Conservation (phyloP, 35 echinoderm and acorn worm species). For the Amphiura filiformis region DNA sequence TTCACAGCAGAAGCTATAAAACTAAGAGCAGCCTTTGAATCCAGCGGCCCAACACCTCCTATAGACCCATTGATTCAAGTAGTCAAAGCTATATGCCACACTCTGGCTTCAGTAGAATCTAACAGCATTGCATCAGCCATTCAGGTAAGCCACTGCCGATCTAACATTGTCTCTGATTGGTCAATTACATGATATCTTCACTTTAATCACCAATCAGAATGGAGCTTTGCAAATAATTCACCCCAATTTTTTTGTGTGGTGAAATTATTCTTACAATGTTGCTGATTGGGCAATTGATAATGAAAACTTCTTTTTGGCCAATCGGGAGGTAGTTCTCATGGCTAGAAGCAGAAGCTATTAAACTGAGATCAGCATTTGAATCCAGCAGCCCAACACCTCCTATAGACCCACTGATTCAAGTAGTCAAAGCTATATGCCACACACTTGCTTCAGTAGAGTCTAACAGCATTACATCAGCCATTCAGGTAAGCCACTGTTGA, state of each 20-base stretch:
- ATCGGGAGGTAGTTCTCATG: too few relatives aligned
- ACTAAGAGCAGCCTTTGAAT: slow-evolving; percentile 55
- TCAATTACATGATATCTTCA: too few relatives aligned
- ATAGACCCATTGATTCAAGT: slow-evolving; percentile 69
- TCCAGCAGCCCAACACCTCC: slow-evolving; percentile 30
- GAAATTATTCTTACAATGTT: too few relatives aligned
- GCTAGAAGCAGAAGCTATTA: too few relatives aligned
- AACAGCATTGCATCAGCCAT: slow-evolving; percentile 72
- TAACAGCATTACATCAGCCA: slow-evolving; percentile 66
- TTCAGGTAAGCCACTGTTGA: too few relatives aligned
- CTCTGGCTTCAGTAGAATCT: slow-evolving; percentile 82
- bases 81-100: slow-evolving; percentile 85
- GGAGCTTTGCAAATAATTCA: too few relatives aligned
- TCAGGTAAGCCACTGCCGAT: too few relatives aligned
- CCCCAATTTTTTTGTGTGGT: too few relatives aligned
- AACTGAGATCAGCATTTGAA: slow-evolving; percentile 64
- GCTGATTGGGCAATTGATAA: too few relatives aligned
- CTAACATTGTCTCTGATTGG: too few relatives aligned
- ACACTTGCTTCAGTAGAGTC: slow-evolving; percentile 82
- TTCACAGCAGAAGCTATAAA: slow-evolving; percentile 79
- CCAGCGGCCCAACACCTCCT: slow-evolving; percentile 21
- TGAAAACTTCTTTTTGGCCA: too few relatives aligned
- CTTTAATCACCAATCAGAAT: too few relatives aligned
- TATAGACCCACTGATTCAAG: slow-evolving; percentile 64
- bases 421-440: slow-evolving; percentile 85